Conservation (phyloP, 2,797 vertebrate species). For the Tenualosa ilisha region DNA sequence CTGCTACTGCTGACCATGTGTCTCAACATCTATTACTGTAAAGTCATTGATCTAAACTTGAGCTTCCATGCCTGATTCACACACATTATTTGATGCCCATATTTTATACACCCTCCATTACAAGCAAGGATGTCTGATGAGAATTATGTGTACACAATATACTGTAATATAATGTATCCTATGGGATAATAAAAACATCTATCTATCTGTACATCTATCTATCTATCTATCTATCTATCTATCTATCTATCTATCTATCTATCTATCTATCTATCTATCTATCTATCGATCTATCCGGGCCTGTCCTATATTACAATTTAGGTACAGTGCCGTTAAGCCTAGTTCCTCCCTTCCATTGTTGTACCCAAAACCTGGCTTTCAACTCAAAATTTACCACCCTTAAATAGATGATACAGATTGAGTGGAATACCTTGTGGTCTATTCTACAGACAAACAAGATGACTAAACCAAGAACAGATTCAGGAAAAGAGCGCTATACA, state of each 20-base stretch:
- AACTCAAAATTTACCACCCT: background rate
- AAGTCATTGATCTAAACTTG: background rate
- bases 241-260: too few relatives aligned
- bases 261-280: too few relatives aligned
- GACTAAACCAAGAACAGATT: background rate
- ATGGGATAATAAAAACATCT: too few relatives aligned
- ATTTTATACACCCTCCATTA: background rate
- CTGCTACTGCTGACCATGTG: slow-evolving; percentile 26
- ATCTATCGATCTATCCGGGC: too few relatives aligned
- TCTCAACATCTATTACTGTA: slow-evolving; percentile 23
- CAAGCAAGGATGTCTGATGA: background rate
- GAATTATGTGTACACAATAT: background rate
- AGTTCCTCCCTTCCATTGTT: background rate
- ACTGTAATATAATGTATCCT: background rate
- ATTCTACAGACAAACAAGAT: background rate
- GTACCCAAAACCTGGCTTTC: background rate
- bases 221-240: too few relatives aligned
- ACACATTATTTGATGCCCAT: background rate
- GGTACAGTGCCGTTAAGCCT: background rate
- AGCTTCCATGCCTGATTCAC: background rate
- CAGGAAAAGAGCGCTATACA: background rate
- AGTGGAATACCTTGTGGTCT: background rate
- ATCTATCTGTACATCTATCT: too few relatives aligned
- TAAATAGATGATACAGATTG: background rate
- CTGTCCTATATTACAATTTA: background rate